Evolutionary conservation across 2,888 invertebrate species (phyloP).

Genomic region (Dioctria rufipes): DNA sequence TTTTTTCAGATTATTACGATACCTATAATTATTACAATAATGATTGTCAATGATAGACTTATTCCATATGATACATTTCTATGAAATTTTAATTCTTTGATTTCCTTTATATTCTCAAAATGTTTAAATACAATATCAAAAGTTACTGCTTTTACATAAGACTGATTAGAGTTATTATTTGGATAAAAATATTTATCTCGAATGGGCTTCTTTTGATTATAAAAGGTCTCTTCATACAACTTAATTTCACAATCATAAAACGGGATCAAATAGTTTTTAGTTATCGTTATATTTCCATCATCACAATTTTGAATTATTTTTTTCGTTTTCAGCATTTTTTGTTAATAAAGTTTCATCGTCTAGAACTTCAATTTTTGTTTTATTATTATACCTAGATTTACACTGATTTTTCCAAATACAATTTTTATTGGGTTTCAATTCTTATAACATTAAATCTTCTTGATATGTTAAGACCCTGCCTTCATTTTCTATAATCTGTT

Average conservation of each 20-base stretch:
- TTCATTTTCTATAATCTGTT: background rate
- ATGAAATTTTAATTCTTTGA: constrained; percentile 9
- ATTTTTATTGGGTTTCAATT: background rate
- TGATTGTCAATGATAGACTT: background rate
- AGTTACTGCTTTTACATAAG: constrained; percentile 1
- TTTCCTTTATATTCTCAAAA: constrained; percentile 1
- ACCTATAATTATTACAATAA: background rate
- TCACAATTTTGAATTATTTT: constrained; percentile 1
- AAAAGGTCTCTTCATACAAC: background rate
- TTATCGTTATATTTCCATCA: background rate
- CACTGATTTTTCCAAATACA: constrained; percentile 6
- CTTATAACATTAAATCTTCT: background rate
- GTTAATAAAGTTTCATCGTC: background rate
- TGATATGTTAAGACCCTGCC: background rate
- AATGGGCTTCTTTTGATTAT: constrained; percentile 1
- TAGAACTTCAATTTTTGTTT: constrained; percentile 4
- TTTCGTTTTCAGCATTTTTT: background rate
- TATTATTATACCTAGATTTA: background rate
- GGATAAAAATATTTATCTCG: constrained; percentile 7
- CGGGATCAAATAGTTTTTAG: background rate
- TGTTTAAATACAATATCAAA: constrained; percentile 6
- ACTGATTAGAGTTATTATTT: constrained; percentile 9
- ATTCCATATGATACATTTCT: constrained; percentile 1
- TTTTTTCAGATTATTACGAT: background rate
- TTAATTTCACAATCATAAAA: background rate